Base-by-base conservation (phyloP, 2,113 vertebrate species). In the Phoenicopterus ruber region DNA sequence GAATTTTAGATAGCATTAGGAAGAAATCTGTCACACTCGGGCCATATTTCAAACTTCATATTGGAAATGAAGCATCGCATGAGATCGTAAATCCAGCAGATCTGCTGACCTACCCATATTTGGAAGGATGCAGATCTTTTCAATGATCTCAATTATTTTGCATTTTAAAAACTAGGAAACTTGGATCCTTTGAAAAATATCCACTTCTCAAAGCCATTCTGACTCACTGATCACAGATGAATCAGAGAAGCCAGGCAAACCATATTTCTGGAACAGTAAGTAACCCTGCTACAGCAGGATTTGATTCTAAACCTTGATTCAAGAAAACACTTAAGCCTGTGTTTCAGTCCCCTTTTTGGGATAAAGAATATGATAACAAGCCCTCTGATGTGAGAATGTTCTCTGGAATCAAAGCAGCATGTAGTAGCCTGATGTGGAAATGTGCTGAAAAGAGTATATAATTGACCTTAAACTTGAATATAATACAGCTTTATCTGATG, bases 351-450 rank as follows among this genome's bases (percentile, higher is more conserved):
- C 7, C 5, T 21, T 77, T 83, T 72, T 4, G 31, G 63, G 57
- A 76, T 72, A 59, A 57, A 88, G 55, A 91, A 62, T 62, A 62
- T 11, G 42, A 50, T 81, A 96, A 92, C 55, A 95, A 90, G 63
- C 55, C 63, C n/a, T 58, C 40, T 79, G 54, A 40, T 11, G 32
- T 73, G 31, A 90, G 63, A 90, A 92, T 7, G 17, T 55, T 81
- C 52, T 84, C 52, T 83, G 90, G 58, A 93, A 71, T 32, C 8
- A 6, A 90, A 92, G 86, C 14, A 86, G 67, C 36, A 0, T 79
- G 70, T 79, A 91, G 72, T 52, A 92, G 84, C 80, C 62, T 95
- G 70, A 94, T 71, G 55, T 61, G 57, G 26, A 95, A 95, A 93
- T 59, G 42, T 72, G 79, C 74, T 90, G 87, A 70, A 84, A 49